phyloP scores from a whole-genome alignment of 2,888 invertebrate genomes.

The Azorinus chamasolen region DNA sequence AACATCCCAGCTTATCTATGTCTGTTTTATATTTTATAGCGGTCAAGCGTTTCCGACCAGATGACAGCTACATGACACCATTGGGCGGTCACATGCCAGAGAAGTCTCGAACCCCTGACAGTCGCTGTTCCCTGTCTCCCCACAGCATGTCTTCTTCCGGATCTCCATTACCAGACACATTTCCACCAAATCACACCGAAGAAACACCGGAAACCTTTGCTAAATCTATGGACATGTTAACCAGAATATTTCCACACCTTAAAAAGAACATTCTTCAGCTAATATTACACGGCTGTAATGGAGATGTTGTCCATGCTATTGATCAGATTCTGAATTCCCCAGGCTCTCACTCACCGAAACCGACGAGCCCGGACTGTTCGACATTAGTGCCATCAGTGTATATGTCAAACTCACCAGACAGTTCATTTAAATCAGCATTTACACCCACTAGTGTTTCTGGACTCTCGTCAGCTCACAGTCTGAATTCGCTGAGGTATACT shows the following conservation, averaged over 20 bases:
- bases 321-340: conserved; percentile 90
- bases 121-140: conserved; percentile 47
- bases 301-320: conserved; percentile 97
- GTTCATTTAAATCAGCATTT: conserved; percentile 83
- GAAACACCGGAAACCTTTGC: conserved; percentile 9
- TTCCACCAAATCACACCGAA: conserved; percentile 2
- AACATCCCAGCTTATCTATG: too few species aligned
- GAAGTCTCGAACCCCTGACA: conserved; percentile 41
- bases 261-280: conserved; percentile 95
- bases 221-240: conserved; percentile 92
- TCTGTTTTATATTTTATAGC: conserved; percentile 35
- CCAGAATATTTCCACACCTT: conserved; percentile 95
- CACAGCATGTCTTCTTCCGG: conserved; percentile 48
- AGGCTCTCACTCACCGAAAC: conserved; percentile 22
- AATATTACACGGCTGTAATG: conserved; percentile 93
- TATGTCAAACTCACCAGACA: conserved; percentile 57
- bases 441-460: conserved; percentile 77
- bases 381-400: conserved; percentile 9
- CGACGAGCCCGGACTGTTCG: conserved; percentile 10
- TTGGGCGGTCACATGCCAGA: conserved; percentile 20
- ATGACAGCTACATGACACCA: conserved; percentile 26
- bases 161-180: conserved; percentile 51
- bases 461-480: conserved; percentile 4
- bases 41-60: conserved; percentile 39
- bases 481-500: conserved; percentile 26